Base-by-base conservation (phyloP, 2,888 invertebrate species). In the Ptychoptera albimana region DNA sequence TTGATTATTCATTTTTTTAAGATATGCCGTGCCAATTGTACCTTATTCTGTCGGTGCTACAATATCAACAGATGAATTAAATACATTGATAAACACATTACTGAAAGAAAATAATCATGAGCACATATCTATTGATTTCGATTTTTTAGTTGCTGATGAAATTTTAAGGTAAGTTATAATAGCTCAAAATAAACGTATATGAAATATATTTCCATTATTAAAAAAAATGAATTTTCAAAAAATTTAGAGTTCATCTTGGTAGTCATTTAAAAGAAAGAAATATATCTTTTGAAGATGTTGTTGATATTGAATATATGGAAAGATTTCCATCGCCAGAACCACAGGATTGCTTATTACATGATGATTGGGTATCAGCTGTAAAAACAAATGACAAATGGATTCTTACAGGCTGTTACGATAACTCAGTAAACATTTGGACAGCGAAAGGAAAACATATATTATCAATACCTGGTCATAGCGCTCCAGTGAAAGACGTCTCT, bases 311-410 rank as follows among this genome's bases (percentile, higher is more conserved):
- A 64, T 97, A 96, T 66, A 69, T 96, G 15, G 85, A 89, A 60
- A 77, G 85, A 53, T 81, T 83, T 53, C 88, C 93, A 10, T 82
- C 94, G 1, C 97, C 97, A 0, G 77, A 86, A 56, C 94, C 96
- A 1, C 79, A 89, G 59, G 86, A 93, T 61, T 88, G 89, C 59
- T 69, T 97, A 50, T 73, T 88, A 61, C 94, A 96, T 57, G 92
- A 96, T 65, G 97, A 98, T 60, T 98, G 97, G 97, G 91, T 97
- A n/a, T 83, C 91, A 14, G 77, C 87, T 37, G 79, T 93, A 1
- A 78, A 82, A 53, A 72, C 77, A 36, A 67, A 71, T 48, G 74
- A 72, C 36, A 76, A 77, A 58, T 86, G 83, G 83, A 84, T 94
- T 48, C 61, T 94, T 38, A 82, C 87, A 42, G 94, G 94, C 15